Percentiles rank a stretch among this genome's conserved stretches.
phyloP scores from a whole-genome alignment of 2,888 invertebrate species.

The Imbricaverruca yamaguchii region DNA sequence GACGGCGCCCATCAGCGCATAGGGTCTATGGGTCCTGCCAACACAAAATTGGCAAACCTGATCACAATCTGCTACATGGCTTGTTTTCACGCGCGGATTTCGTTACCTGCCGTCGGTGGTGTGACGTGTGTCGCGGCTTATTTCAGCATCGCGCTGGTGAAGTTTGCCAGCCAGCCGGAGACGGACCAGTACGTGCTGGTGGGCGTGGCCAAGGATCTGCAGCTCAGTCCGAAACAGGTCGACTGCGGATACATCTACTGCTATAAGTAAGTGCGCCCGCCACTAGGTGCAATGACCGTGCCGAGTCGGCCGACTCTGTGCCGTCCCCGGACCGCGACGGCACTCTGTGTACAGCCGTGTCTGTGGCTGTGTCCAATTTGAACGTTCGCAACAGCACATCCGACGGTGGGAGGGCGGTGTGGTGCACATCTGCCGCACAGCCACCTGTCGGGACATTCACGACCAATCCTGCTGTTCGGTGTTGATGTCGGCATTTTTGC shows the following conservation, averaged over 20 bases:
- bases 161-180: constrained; percentile 57
- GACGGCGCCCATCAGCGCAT: too few relatives aligned
- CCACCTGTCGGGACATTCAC: constrained; percentile 77
- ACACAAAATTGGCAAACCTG: too few relatives aligned
- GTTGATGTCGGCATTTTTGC: too few relatives aligned
- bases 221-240: constrained; percentile 77
- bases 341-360: not conserved
- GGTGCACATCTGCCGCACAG: constrained; percentile 88
- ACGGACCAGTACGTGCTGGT: constrained; percentile 64
- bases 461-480: too few relatives aligned
- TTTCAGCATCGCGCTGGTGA: constrained; percentile 62
- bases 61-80: too few relatives aligned
- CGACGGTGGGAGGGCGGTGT: not conserved
- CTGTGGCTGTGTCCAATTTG: not conserved
- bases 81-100: too few relatives aligned
- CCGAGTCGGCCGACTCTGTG: too few relatives aligned
- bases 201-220: constrained; percentile 83
- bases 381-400: not conserved
- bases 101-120: too few relatives aligned
- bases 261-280: constrained; percentile 54
- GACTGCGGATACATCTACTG: constrained; percentile 78
- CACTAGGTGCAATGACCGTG: not conserved
- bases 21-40: too few relatives aligned
- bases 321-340: not conserved
- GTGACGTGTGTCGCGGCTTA: too few relatives aligned